phyloP scores from a whole-genome alignment of 2,888 invertebrate genomes.

The Sycophila texana region DNA sequence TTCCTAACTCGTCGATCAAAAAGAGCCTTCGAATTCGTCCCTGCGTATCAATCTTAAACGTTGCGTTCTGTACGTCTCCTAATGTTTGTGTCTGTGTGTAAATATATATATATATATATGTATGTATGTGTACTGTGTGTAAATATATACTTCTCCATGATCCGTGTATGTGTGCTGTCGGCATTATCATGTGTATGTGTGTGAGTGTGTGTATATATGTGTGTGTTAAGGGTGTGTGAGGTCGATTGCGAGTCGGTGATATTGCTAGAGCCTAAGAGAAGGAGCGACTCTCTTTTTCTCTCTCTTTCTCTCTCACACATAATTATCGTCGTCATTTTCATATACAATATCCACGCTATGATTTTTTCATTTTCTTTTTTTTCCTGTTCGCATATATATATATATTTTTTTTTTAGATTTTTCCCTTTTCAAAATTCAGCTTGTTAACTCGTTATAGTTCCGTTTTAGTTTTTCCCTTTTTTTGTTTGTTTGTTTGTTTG shows the following conservation, averaged over 20 bases:
- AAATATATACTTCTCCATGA: background rate
- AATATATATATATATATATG: background rate
- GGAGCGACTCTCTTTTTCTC: slow-evolving; percentile 62
- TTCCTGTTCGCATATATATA: background rate
- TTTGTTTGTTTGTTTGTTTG: background rate
- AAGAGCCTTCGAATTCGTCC: slow-evolving; percentile 18
- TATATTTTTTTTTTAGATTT: background rate
- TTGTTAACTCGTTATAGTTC: background rate
- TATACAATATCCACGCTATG: no score
- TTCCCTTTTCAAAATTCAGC: background rate
- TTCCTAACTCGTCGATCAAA: background rate
- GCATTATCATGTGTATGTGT: background rate
- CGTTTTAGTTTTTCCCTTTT: background rate
- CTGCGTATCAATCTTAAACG: background rate
- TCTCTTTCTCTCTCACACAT: slow-evolving; percentile 1
- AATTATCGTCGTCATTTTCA: no score
- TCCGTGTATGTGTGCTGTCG: background rate
- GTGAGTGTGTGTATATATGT: background rate
- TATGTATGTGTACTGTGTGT: background rate
- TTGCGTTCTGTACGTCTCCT: background rate
- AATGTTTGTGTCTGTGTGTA: background rate
- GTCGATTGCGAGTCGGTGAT: slow-evolving; percentile 67
- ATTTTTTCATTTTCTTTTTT: background rate
- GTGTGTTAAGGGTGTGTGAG: slow-evolving; percentile 31
- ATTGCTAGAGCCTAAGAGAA: slow-evolving; percentile 72